A percentile compares a stretch with the other conserved stretches of the same genome.
Conservation (phyloP, 2,113 vertebrate genomes). For the Bufo bufo region DNA sequence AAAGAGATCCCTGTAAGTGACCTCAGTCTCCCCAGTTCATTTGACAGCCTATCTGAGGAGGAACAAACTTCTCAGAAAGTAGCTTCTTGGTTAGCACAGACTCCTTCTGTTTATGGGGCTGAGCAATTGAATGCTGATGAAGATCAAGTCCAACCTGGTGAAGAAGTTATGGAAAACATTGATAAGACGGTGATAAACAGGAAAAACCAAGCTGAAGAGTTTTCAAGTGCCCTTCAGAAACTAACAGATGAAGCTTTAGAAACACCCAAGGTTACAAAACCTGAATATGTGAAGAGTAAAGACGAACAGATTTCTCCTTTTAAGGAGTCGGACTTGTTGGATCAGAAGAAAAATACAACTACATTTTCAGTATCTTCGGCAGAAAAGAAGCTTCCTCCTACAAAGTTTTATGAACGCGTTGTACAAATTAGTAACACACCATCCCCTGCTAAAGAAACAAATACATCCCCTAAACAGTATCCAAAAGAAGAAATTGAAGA, state of each 20-base stretch:
- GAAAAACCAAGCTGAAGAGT: not conserved
- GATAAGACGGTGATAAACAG: not conserved
- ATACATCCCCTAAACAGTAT: not conserved
- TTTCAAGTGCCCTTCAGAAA: constrained; percentile 13
- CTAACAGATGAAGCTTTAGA: constrained; percentile 1
- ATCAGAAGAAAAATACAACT: constrained; percentile 51
- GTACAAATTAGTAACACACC: constrained; percentile 50
- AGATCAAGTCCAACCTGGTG: not conserved
- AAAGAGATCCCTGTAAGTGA: constrained; percentile 55
- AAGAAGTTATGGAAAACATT: not conserved
- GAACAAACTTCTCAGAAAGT: constrained; percentile 50
- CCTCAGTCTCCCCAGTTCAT: constrained; percentile 44
- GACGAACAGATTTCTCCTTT: constrained; percentile 1
- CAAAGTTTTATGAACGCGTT: constrained; percentile 57
- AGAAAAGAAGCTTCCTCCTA: constrained; percentile 45
- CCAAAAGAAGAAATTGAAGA: constrained; percentile 43
- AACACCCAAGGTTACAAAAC: not conserved
- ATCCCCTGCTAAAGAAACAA: constrained; percentile 2
- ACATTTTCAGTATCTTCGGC: constrained; percentile 40
- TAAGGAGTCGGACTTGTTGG: constrained; percentile 61
- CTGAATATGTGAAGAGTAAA: not conserved
- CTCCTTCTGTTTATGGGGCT: constrained; percentile 14
- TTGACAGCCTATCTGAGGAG: constrained; percentile 40
- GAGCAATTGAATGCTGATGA: not conserved
- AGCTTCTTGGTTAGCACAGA: constrained; percentile 48